Base-by-base conservation (phyloP, 2,797 vertebrate species). In the Thaleichthys pacificus region DNA sequence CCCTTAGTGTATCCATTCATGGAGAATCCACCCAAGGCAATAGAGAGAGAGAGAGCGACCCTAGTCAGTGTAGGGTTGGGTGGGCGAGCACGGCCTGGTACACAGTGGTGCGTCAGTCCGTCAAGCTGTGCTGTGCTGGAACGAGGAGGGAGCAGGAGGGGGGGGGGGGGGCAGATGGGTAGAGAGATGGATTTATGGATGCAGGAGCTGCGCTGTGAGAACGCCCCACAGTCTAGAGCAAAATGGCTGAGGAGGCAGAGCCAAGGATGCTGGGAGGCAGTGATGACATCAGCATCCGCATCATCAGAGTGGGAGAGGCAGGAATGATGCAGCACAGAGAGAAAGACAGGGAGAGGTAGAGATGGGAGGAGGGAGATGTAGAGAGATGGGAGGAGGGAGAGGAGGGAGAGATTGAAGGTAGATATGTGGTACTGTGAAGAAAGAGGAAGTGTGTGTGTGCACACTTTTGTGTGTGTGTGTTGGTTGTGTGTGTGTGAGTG, bases 231-330 rank as follows among this genome's bases (percentile, higher is more conserved):
- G 77, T 73, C 65, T 75, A 24, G 54, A 47, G 80, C 86, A 83
- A 93, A 92, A 91, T 92, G 91, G 90, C 91, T 89, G 88, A 65
- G 83, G 76, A 84, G 89, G 73, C 84, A 81, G 78, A 77, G 75
- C 70, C 68, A 80, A 77, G 85, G 89, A 90, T 89, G 89, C 88
- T 90, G 88, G 83, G 85, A 86, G 90, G 80, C 77, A 77, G 81
- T 78, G 89, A 81, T 92, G 92, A 93, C 90, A 87, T 90, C 90
- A 91, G 80, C 87, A 84, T 21, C 83, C 87, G 72, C 89, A 91
- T 90, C 91, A 90, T 84, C 88, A 82, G 47, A 38, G 68, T 75
- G 74, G 70, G 72, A 75, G 74, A 68, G 19, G 26, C 28, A 72
- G 70, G 21, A 51, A 19, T 58, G 35, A 42, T 26, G 61, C 30